Conservation (phyloP, 53 echinoderm and acorn worm species). For the Antedon mediterranea region DNA sequence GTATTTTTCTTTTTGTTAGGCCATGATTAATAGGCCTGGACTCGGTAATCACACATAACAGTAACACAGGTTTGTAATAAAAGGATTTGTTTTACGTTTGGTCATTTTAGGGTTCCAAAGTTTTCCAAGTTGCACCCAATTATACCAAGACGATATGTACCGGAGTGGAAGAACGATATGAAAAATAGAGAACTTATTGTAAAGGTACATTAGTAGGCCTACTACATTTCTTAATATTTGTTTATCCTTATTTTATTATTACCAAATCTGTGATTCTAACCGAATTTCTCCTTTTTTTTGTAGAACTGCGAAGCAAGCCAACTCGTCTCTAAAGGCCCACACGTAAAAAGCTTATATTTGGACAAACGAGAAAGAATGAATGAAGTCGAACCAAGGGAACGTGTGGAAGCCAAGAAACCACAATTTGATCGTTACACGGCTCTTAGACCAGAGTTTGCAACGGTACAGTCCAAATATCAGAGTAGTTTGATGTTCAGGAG, state of each 20-base stretch:
- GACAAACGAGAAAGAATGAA: constrained; percentile 94
- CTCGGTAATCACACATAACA: too few species aligned
- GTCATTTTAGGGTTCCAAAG: constrained; percentile 56
- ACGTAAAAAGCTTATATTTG: constrained; percentile 76
- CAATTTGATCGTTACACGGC: constrained; percentile 46
- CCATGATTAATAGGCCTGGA: too few species aligned
- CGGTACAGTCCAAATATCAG: constrained; percentile 90
- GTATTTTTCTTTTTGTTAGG: too few species aligned
- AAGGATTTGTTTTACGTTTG: too few species aligned
- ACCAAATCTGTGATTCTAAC: too few species aligned
- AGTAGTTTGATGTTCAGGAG: constrained; percentile 91
- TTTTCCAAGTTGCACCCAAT: constrained; percentile 91
- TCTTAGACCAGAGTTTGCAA: constrained; percentile 80
- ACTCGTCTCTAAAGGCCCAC: constrained; percentile 89
- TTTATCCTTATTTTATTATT: too few species aligned
- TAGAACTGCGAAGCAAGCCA: constrained; percentile 94
- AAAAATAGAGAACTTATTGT: constrained; percentile 84
- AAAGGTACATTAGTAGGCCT: constrained; percentile 32
- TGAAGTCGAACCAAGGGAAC: constrained; percentile 52
- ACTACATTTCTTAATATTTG: too few species aligned
- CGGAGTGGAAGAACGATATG: constrained; percentile 99
- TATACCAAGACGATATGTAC: constrained; percentile 83
- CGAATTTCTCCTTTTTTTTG: constrained; percentile 6
- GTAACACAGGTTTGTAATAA: too few species aligned
- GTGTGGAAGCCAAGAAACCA: constrained; percentile 71